Base-by-base conservation (phyloP, 2,888 invertebrate species). In the Phengaris arion region DNA sequence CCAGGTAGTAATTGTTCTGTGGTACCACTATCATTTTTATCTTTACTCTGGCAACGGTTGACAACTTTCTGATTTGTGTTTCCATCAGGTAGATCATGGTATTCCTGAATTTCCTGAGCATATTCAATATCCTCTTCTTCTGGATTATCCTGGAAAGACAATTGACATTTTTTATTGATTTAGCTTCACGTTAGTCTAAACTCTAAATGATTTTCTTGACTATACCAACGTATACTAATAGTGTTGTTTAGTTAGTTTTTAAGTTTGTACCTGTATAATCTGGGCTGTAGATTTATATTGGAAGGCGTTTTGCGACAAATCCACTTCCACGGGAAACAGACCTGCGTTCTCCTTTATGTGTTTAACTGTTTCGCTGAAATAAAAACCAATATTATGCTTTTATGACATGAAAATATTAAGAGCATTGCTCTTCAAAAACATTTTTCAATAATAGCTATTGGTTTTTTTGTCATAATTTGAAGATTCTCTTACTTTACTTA, bases 261-360 rank as follows among this genome's bases (percentile, higher is more conserved):
- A 59, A 22, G 9, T 15, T 9, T 15, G 15, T 59, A 93, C 93
- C 87, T 93, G 93, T 75, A 91, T 87, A 22, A 90, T 80, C 77
- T 89, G 91, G 5, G 93, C 91, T 0, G 95, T 95, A 2, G 95
- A 96, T 87, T 97, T 97, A 84, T 98, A 99, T 81, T 98, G 98
- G 88, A 99, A 99, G 45, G 98, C 98, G 76, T 97, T 97, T 81
- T 97, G 96, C 1, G 98, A 97, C 8, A 99, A 94, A 89, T 99
- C 99, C 15, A 99, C 98, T 93, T 99, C 99, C 0, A 99, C 98
- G 0, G 99, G 99, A 88, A 99, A 99, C 2, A 99, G 93, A 0
- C 95, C 93, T 0, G 96, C 87, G 76, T 95, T 96, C 12, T 96
- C 96, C 73, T 96, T 95, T 82, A 99, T 93, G 72, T 98, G 94